phyloP scores from a whole-genome alignment of 2,888 invertebrate genomes.

The Melinaea marsaeus region DNA sequence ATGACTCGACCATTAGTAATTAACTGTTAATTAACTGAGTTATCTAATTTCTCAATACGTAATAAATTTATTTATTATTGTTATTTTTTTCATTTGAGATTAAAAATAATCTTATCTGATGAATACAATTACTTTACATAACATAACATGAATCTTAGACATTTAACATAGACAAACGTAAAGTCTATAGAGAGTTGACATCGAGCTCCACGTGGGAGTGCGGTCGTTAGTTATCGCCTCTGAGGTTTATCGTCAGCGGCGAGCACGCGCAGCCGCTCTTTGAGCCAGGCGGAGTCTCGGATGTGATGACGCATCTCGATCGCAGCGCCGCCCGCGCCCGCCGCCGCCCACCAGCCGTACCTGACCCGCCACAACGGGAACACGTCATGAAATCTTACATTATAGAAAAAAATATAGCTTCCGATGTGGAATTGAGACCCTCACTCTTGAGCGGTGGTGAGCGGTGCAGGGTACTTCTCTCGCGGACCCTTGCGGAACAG shows the following conservation, averaged over 20 bases:
- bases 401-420: too few species aligned
- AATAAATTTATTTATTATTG: too few species aligned
- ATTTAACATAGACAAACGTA: too few species aligned
- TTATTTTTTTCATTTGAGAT: too few species aligned
- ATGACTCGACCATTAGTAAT: too few species aligned
- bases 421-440: not conserved
- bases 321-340: constrained; percentile 33
- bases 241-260: constrained; percentile 49
- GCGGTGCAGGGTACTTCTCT: constrained; percentile 40
- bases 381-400: too few species aligned
- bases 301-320: constrained; percentile 63
- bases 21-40: too few species aligned
- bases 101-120: too few species aligned
- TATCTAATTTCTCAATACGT: too few species aligned
- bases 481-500: constrained; percentile 48
- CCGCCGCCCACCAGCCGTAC: constrained; percentile 60
- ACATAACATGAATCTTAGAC: too few species aligned
- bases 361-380: constrained; percentile 42
- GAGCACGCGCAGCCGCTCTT: constrained; percentile 56
- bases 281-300: constrained; percentile 68
- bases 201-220: not conserved
- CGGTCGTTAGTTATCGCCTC: constrained; percentile 25
- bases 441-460: constrained; percentile 51
- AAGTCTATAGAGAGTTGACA: too few species aligned
- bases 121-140: too few species aligned